phyloP scores from a whole-genome alignment of 1,140 invertebrate genomes.

The Acromyrmex heyeri region DNA sequence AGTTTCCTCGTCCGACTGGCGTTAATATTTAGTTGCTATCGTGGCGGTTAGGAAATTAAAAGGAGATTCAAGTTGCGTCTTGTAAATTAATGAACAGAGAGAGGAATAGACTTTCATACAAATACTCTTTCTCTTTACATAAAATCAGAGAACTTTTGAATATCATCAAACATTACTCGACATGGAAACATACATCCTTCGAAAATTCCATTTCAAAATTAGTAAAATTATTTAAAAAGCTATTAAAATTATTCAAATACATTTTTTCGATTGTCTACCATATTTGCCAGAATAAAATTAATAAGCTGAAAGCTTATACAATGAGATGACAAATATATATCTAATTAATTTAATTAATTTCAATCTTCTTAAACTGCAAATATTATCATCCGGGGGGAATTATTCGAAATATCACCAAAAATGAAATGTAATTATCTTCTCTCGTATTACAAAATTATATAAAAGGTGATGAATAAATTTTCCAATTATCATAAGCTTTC shows the following conservation, averaged over 20 bases:
- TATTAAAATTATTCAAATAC: not conserved
- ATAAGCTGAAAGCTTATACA: not conserved
- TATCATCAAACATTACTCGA: not conserved
- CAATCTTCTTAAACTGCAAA: not conserved
- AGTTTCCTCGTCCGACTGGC: slow-evolving; percentile 28
- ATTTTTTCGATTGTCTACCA: not conserved
- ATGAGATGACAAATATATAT: not conserved
- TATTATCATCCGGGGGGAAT: not conserved
- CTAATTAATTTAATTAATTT: slow-evolving; percentile 17
- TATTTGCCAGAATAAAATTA: not conserved
- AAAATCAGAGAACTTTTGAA: slow-evolving; percentile 10
- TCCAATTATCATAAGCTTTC: not conserved
- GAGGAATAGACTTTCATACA: slow-evolving; percentile 2
- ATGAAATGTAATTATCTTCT: slow-evolving; percentile 25
- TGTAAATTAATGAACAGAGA: slow-evolving; percentile 55
- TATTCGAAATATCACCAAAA: slow-evolving; percentile 4
- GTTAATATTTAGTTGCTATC: slow-evolving; percentile 61
- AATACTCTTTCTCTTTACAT: not conserved
- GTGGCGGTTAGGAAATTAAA: slow-evolving; percentile 58
- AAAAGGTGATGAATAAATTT: not conserved
- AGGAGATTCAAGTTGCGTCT: slow-evolving; percentile 40
- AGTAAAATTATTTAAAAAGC: slow-evolving; percentile 4
- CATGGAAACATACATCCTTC: not conserved
- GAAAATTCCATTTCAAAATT: not conserved
- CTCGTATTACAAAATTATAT: not conserved